phyloP scores from a whole-genome alignment of 2,797 vertebrate genomes.

The Molossus molossus region DNA sequence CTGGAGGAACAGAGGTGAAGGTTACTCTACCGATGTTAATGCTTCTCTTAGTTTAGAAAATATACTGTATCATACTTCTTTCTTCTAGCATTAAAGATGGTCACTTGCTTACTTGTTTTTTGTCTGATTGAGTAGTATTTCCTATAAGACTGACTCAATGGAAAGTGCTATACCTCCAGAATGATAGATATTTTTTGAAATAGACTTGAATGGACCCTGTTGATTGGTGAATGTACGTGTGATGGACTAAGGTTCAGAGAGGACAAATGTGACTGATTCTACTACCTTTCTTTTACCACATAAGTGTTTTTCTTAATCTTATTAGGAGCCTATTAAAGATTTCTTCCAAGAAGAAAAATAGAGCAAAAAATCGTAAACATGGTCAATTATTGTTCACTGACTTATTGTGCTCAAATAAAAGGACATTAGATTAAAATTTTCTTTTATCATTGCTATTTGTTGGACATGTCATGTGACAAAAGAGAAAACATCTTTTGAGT shows the following conservation, averaged over 20 bases:
- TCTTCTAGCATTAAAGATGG: neutral
- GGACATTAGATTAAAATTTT: slow-evolving; percentile 3
- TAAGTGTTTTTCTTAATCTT: slow-evolving; percentile 10
- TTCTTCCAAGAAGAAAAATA: slow-evolving; percentile 21
- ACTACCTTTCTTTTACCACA: slow-evolving; percentile 25
- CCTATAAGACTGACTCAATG: neutral
- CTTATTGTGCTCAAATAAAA: slow-evolving; percentile 56
- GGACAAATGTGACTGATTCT: neutral
- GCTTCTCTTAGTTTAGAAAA: neutral
- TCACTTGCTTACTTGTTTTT: neutral
- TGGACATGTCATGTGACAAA: slow-evolving; percentile 56
- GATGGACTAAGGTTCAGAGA: neutral
- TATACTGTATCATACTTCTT: neutral
- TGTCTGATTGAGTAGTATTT: neutral
- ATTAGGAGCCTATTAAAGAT: neutral
- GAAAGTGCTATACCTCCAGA: neutral
- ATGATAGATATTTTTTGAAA: neutral
- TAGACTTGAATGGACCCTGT: neutral
- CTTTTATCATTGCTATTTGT: slow-evolving; percentile 50
- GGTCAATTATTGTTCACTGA: slow-evolving; percentile 43
- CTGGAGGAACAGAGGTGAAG: neutral
- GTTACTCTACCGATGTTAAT: neutral
- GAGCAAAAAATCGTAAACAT: neutral
- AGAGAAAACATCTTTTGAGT: slow-evolving; percentile 29
- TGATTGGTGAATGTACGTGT: neutral